Evolutionary conservation across 2,888 invertebrate species (phyloP), one percentile per base, ranked within the genome.

Genomic region (Oligia fasciuncula): DNA sequence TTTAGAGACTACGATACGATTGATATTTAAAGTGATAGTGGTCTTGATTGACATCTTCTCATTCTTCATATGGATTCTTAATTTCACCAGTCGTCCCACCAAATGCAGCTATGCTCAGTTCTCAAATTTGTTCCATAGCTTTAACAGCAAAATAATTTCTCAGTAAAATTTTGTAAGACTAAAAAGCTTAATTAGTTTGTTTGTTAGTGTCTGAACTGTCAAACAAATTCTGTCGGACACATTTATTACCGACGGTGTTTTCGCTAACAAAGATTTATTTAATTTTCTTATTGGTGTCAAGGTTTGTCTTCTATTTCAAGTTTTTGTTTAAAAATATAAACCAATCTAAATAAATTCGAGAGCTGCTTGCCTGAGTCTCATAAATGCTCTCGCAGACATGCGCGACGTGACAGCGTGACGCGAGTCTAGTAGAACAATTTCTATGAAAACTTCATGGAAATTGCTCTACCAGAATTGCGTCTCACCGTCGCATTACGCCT

Each of bases 271-370:
- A 76, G 6, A 40, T 76, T 76, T 40, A 68, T 76, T 76, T 54
- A 54, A 74, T 46, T 76, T 76, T 46, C 14, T 43, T 17, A 77
- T 77, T 80, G 29, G 83, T 76, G 80, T 62, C 80, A 80, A 68
- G 77, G 67, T 83, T 13, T 23, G 35, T 62, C 14, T 11, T 83
- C 67, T 63, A 57, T 68, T 77, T 77, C 23, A 54, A 77, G 76
- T 76, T 46, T 46, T 51, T 29, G 40, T 67, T 67, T 76, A 23
- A 17, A 43, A 66, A 77, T 13, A 67, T n/a, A 62, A 57, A 60
- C 11, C 17, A 5, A 19, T 6, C 19, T 13, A 19, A 62, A 40
- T n/a, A 40, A 23, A 51, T 69, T 49, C 29, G 29, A 29, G 49
- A 23, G 49, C 29, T 35, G 35, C 19, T 66, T n/a, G 54, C 1